A percentile compares a stretch with the other conserved stretches of the same genome.
Evolutionary conservation across 2,113 vertebrate genomes (phyloP).

Genomic region (Xerus inauris): DNA sequence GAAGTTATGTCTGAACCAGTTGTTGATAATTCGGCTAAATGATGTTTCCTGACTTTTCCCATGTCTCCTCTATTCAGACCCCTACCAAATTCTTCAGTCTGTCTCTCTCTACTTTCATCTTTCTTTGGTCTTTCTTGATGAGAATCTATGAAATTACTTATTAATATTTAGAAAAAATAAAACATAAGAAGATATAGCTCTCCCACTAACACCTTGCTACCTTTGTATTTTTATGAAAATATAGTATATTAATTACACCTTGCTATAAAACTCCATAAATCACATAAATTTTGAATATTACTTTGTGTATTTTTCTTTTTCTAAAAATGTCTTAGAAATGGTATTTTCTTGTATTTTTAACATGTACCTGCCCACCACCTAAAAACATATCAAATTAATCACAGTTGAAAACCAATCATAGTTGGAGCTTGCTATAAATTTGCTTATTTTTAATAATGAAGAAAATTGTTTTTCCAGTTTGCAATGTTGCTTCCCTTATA

Average conservation of each 20-base stretch:
- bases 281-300: constrained; percentile 19
- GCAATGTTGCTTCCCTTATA: background rate
- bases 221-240: constrained; percentile 57
- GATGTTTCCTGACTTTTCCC: background rate
- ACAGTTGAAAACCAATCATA: too few species aligned
- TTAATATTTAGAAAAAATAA: constrained; percentile 6
- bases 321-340: background rate
- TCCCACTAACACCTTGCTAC: background rate
- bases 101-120: background rate
- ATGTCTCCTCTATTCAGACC: background rate
- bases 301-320: background rate
- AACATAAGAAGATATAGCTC: background rate
- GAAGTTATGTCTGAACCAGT: background rate
- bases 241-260: background rate
- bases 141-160: background rate
- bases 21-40: constrained; percentile 20
- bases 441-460: background rate
- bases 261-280: constrained; percentile 38
- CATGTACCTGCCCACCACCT: background rate
- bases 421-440: background rate
- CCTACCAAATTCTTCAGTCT: background rate
- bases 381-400: background rate
- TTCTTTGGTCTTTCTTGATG: background rate
- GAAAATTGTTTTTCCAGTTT: constrained; percentile 25
- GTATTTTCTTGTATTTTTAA: background rate